phyloP scores from a whole-genome alignment of 1,140 invertebrate species.

The Drosophila willistoni region DNA sequence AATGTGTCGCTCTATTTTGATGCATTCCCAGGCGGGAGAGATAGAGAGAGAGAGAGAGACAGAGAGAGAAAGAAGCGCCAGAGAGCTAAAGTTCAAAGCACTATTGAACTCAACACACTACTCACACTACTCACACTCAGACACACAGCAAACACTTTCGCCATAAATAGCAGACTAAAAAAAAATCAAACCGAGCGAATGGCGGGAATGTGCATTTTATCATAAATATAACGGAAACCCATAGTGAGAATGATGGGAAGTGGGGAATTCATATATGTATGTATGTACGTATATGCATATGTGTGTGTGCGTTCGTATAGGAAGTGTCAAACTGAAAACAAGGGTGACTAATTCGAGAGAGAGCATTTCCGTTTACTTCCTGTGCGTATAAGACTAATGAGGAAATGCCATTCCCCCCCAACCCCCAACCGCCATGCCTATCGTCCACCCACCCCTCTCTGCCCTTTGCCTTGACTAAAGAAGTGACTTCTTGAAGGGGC shows the following conservation, averaged over 20 bases:
- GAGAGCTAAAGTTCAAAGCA: slow-evolving; percentile 76
- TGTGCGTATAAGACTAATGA: slow-evolving; percentile 73
- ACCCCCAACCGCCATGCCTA: not conserved
- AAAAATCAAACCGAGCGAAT: slow-evolving; percentile 14
- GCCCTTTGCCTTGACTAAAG: not conserved
- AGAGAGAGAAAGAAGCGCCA: slow-evolving; percentile 2
- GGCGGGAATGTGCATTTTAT: slow-evolving; percentile 33
- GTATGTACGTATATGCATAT: not conserved
- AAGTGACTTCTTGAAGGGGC: slow-evolving; percentile 5
- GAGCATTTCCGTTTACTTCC: slow-evolving; percentile 69
- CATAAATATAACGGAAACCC: slow-evolving; percentile 29
- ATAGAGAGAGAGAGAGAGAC: slow-evolving; percentile 3
- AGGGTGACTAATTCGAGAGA: slow-evolving; percentile 75
- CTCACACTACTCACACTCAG: slow-evolving; percentile 23
- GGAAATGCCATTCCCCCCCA: slow-evolving; percentile 54
- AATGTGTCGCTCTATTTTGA: slow-evolving; percentile 76
- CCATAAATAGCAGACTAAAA: slow-evolving; percentile 68
- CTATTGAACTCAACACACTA: slow-evolving; percentile 66
- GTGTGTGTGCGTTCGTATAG: not conserved
- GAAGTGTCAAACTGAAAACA: slow-evolving; percentile 66
- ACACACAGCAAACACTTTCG: slow-evolving; percentile 67
- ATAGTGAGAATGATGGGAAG: slow-evolving; percentile 11
- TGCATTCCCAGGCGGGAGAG: slow-evolving; percentile 53
- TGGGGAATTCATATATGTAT: slow-evolving; percentile 10
- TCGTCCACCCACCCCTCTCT: not conserved